Evolutionary conservation across 2,888 invertebrate genomes (phyloP), one percentile per base, ranked within the genome.

Genomic region (Lacanobia oleracea): DNA sequence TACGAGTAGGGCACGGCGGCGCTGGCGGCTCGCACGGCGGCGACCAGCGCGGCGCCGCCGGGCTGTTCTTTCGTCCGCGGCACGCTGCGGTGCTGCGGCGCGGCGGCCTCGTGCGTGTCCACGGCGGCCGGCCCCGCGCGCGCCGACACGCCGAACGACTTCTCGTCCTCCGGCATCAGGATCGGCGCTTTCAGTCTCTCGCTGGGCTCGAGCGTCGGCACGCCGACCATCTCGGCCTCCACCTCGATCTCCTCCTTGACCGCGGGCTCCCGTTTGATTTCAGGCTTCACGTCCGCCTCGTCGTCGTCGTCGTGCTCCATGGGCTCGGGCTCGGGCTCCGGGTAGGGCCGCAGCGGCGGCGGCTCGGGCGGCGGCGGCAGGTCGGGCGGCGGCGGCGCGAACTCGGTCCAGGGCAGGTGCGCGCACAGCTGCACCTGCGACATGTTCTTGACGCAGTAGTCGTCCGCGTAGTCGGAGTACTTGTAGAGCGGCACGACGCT

Each of bases 401-500:
- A 95, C 85, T 91, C 90, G 78, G 91, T 92, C 91, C 92, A 92
- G 2, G 95, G 94, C 50, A 95, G 80, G 45, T 92, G 90, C 56
- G 82, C 51, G 75, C 94, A 94, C 18, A 96, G 83, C 37, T 93
- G 91, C 45, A 96, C 92, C 8, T 89, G 87, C 33, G 91, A 84
- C 88, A 95, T 85, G 79, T 96, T 96, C 84, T 96, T 96, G 59
- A 89, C 91, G 87, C 95, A 95, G 81, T 90, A 91, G 76, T 96
- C 96, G 88, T 95, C 94, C 45, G 96, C 95, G 87, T 96, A 95
- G 86, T 96, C 96, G 0, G 95, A 94, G 86, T 95, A 96, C 61
- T 93, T 94, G 89, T 95, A 95, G 10, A 95, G 88, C 0, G 95
- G 95, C 54, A 95, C 95, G 43, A 95, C 92, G 77, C 91, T 93